These are phyloP conservation scores for Ornithorhynchus anatinus DNA, from an alignment of 2,113 vertebrate species.

Conservation along the genomic window DNA sequence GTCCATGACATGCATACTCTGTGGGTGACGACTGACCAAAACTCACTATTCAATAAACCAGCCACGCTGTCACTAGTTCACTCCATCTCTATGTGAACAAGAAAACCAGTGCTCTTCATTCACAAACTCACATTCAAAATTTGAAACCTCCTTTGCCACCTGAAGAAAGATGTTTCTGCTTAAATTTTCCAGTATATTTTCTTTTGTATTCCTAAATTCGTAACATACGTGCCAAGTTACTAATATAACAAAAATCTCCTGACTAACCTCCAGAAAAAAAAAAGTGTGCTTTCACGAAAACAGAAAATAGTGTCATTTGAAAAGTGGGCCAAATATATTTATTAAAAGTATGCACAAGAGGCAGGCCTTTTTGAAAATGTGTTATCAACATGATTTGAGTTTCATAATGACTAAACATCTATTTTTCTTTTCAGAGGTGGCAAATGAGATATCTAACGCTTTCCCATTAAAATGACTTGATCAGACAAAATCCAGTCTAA, in stretches of 20 bases:
- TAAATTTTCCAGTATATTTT: background rate
- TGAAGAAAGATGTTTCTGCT: background rate
- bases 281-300: slow-evolving; percentile 7
- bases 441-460: slow-evolving; percentile 1
- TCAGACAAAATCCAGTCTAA: background rate
- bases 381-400: slow-evolving; percentile 4
- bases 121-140: background rate
- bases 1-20: too few relatives aligned
- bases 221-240: background rate
- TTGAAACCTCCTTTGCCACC: background rate
- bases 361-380: background rate
- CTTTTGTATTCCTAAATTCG: background rate
- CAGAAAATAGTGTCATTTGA: background rate
- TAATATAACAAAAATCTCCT: background rate
- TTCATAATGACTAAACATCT: background rate
- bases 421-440: background rate
- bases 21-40: too few relatives aligned
- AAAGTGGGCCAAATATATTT: background rate
- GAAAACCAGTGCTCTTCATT: background rate
- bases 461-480: background rate
- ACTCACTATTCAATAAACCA: too few relatives aligned
- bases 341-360: background rate
- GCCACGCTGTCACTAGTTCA: too few relatives aligned
- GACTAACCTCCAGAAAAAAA: background rate
- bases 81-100: background rate